Evolutionary conservation across 1,140 invertebrate genomes (phyloP), one percentile per base, ranked within the genome.

Genomic region (Bemisia tabaci): DNA sequence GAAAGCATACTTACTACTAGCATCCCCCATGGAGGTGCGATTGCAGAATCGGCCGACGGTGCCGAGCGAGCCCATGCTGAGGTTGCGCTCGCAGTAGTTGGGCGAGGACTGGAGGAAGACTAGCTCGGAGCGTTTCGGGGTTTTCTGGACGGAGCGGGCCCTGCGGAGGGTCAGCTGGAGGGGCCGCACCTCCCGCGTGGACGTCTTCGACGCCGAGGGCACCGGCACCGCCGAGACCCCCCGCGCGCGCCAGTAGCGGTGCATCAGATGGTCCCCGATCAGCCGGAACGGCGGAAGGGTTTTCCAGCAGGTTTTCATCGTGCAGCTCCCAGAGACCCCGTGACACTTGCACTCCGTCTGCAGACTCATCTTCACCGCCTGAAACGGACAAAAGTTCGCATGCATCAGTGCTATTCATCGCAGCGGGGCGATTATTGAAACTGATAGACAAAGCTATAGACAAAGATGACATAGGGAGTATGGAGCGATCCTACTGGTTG

Each of bases 281-380:
- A 85, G 81, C 64, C 87, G 82, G 81, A 97, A 96, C 25, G 87
- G 85, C 23, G 91, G 90, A 75, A 95, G 80, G 23, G 90, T 91
- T 74, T 87, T 84, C 95, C 95, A 98, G 77, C 95, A 98, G 2
- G 94, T 97, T 74, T 91, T 88, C 77, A 97, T 84, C 0, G 92
- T 92, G 75, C 95, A 98, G 63, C 92, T 94, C 1, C 95, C 95
- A 64, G 92, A 95, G 24, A 97, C 92, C 2, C 95, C 95, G 76
- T 97, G 95, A 76, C 95, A 97, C 78, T 95, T 96, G 81, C 94
- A 97, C 77, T 94, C 89, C 24, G 88, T 87, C 68, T 87, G 84
- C 62, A 95, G 81, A 71, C 87, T 82, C 66, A 85, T 82, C 75
- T 92, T 90, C 21, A 95, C 89, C 71, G 90, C 85, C 93, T 95